A percentile compares a stretch with the other conserved stretches of the same genome.
Evolutionary conservation across 2,113 vertebrate species (phyloP).

Genomic region (Trochalopteron elliotii): DNA sequence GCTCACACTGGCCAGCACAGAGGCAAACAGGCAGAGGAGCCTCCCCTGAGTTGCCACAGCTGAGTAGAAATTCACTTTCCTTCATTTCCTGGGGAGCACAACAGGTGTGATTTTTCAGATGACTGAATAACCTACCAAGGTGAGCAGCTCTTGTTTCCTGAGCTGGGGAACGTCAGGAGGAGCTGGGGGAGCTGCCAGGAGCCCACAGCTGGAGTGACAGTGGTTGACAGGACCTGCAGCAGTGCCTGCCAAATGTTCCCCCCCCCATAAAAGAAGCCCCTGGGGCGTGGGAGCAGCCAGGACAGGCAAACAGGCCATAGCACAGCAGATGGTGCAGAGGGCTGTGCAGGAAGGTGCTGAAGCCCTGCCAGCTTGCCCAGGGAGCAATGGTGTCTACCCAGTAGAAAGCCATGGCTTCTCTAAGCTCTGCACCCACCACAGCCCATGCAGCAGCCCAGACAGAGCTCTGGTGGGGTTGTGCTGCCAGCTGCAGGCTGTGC

Average conservation of each 20-base stretch:
- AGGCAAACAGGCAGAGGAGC: fast-evolving
- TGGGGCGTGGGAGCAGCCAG: not conserved
- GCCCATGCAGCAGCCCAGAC: fast-evolving
- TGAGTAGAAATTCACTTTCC: not conserved
- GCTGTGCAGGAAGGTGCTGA: not conserved
- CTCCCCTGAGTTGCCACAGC: not conserved
- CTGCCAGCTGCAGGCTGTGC: not conserved
- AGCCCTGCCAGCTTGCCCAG: not conserved
- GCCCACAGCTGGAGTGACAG: not conserved
- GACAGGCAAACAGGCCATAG: not conserved
- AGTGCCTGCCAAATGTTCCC: not conserved
- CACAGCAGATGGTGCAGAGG: not conserved
- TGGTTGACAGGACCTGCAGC: not conserved
- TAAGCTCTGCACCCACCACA: not conserved
- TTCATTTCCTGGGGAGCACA: not conserved
- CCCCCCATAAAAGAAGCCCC: not conserved
- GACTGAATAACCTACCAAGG: fast-evolving
- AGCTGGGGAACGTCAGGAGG: fast-evolving
- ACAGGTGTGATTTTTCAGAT: not conserved
- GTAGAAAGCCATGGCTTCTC: not conserved
- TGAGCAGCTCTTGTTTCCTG: not conserved
- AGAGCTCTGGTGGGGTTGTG: not conserved
- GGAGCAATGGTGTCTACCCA: not conserved
- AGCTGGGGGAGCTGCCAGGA: not conserved
- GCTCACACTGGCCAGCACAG: fast-evolving